Base-by-base conservation (phyloP, 2,888 invertebrate genomes). In the Erynnis tages region DNA sequence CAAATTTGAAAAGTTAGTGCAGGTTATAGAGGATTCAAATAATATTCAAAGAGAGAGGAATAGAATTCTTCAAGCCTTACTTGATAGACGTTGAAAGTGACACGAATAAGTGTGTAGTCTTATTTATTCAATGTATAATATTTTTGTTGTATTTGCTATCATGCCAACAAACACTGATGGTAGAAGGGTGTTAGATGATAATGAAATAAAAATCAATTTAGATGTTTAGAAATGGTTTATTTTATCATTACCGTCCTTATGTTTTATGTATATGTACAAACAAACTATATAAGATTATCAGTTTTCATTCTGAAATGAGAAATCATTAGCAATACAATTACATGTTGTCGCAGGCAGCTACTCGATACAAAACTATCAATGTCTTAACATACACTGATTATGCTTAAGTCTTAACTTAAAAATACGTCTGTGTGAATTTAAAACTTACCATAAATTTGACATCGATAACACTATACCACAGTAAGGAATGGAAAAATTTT, bases 211-310 rank as follows among this genome's bases (percentile, higher is more conserved):
- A 69, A 58, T 40, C 48, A 40, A 47, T 41, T 23, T 46, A 46
- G 62, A 79, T 81, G 79, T 86, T 88, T 85, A 85, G 83, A 87
- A 90, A 89, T 84, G 79, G 76, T 83, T 88, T 73, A 76, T 79
- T 82, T 85, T 82, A 86, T 85, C 87, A 82, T 86, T 88, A 84
- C 82, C 76, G 79, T 86, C 76, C 87, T 89, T 89, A 87, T 79
- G 84, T 87, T 83, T 83, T 72, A 79, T 82, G 83, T 84, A 84
- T 90, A 89, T 90, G 89, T 90, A 90, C 89, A 90, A 87, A 84
- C 84, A 88, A 89, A 87, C 82, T 86, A 83, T 82, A 85, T 79
- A 84, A 86, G 82, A 79, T 81, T 71, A 81, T 83, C 82, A 82
- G 81, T 80, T 83, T 76, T 80, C 79, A 81, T 85, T 83, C 79